Percentiles rank a stretch among this genome's conserved stretches.
phyloP scores from a whole-genome alignment of 2,888 invertebrate species.

The Proisotoma minuta region DNA sequence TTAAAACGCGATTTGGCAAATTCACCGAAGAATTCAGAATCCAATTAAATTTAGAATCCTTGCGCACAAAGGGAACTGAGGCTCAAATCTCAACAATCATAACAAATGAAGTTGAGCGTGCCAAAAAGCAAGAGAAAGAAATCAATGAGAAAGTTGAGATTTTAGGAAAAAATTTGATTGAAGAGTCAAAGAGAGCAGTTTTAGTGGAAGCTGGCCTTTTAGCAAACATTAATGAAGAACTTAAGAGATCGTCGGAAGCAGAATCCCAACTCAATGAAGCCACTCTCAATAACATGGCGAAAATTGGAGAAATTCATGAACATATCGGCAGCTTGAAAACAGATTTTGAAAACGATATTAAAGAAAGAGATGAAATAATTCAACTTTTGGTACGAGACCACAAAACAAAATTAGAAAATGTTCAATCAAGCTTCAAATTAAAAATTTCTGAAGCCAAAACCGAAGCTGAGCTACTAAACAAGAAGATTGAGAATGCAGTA shows the following conservation, averaged over 20 bases:
- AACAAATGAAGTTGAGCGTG: constrained; percentile 15
- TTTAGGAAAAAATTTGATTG: constrained; percentile 16
- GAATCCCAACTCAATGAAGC: constrained; percentile 14
- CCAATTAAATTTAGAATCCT: constrained; percentile 20
- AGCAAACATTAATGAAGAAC: constrained; percentile 18
- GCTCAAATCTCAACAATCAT: constrained; percentile 19
- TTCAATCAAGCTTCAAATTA: too few relatives aligned
- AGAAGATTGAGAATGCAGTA: too few relatives aligned
- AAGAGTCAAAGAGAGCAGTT: constrained; percentile 24
- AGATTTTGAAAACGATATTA: too few relatives aligned
- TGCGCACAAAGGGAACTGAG: constrained; percentile 27
- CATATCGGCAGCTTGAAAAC: too few relatives aligned
- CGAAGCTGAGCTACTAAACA: too few relatives aligned
- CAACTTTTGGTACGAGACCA: too few relatives aligned
- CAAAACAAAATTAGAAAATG: too few relatives aligned
- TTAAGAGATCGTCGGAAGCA: constrained; percentile 9
- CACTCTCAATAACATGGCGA: neutral
- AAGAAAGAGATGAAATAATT: too few relatives aligned
- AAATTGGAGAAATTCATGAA: too few relatives aligned
- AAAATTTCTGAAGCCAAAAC: too few relatives aligned
- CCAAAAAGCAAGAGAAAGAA: constrained; percentile 14
- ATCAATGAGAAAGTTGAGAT: constrained; percentile 13
- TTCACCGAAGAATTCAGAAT: constrained; percentile 15
- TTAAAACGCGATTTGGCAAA: neutral
- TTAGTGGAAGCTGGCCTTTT: constrained; percentile 20